Evolutionary conservation across 2,113 vertebrate genomes (phyloP).

Genomic region (Enhydra lutris): DNA sequence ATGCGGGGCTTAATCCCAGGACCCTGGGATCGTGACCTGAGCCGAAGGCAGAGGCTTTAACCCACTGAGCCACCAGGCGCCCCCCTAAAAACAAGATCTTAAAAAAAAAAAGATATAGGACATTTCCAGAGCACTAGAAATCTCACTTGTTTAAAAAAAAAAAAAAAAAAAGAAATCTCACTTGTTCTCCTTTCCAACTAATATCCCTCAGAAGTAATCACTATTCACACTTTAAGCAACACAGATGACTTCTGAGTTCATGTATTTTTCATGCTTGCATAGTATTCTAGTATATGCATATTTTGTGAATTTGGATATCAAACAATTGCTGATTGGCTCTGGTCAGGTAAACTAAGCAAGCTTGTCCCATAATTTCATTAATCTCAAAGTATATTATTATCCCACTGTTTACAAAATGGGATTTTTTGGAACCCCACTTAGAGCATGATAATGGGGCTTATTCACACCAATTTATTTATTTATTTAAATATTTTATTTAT

Average conservation of each 20-base stretch:
- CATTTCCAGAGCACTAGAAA: neutral
- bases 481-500: too few relatives aligned
- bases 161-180: neutral
- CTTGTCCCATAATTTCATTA: neutral
- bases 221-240: neutral
- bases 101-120: neutral
- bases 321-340: neutral
- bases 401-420: neutral
- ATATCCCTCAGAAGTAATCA: neutral
- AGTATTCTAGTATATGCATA: neutral
- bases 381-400: neutral
- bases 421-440: neutral
- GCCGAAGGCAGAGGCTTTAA: too few relatives aligned
- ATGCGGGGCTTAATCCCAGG: too few relatives aligned
- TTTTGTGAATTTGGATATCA: neutral
- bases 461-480: neutral
- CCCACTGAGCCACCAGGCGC: too few relatives aligned
- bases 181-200: neutral
- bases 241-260: neutral
- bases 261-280: neutral
- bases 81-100: too few relatives aligned
- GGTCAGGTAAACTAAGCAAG: neutral
- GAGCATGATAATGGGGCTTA: neutral
- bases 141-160: too few relatives aligned
- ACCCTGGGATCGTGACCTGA: too few relatives aligned